These are phyloP conservation scores for Halcyon smyrnensis DNA, from an alignment of 2,797 vertebrate genomes.

Conservation along the genomic window DNA sequence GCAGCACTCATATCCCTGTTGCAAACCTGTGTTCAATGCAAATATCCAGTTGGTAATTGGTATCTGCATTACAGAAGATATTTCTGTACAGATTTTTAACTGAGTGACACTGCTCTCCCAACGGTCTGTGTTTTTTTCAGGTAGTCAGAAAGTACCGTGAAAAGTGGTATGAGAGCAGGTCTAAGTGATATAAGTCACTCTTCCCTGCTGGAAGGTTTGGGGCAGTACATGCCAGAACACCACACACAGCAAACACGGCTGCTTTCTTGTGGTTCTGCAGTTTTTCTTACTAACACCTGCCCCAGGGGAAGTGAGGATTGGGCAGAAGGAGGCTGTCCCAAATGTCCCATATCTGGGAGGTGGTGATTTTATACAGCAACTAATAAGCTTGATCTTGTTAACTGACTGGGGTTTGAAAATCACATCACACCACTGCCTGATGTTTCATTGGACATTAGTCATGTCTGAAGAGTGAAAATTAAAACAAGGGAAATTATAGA, in stretches of 20 bases:
- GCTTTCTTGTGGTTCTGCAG: background rate
- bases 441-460: background rate
- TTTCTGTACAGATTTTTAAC: background rate
- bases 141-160: background rate
- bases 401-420: background rate
- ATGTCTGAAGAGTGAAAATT: background rate
- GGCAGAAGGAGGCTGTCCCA: background rate
- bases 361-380: background rate
- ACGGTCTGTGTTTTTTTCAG: background rate
- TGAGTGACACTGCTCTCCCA: background rate
- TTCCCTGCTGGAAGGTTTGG: background rate
- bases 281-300: background rate
- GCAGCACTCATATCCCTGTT: background rate
- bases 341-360: fast-evolving
- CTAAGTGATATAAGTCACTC: fast-evolving
- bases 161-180: background rate
- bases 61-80: background rate
- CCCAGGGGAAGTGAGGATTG: background rate
- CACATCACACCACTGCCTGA: background rate
- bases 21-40: background rate
- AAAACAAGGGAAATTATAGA: background rate
- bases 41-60: background rate
- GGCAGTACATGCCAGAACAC: background rate
- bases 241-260: background rate
- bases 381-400: background rate